A percentile compares a stretch with the other conserved stretches of the same genome.
Conservation (phyloP, 2,113 vertebrate genomes). For the Excalfactoria chinensis region DNA sequence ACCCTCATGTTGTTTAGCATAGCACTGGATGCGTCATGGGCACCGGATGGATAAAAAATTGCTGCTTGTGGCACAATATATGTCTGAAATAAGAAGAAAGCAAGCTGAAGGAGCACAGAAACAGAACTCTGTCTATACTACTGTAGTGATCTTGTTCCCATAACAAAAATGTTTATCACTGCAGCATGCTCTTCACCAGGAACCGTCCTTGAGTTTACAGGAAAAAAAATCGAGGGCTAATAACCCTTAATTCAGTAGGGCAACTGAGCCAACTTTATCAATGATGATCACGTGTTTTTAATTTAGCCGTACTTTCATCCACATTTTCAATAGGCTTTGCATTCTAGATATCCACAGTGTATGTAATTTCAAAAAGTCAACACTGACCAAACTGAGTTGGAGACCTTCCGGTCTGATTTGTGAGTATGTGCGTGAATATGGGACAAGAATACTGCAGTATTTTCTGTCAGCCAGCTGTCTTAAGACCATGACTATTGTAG, state of each 20-base stretch:
- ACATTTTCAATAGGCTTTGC: not conserved
- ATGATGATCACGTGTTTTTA: not conserved
- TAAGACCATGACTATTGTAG: slow-evolving; percentile 26
- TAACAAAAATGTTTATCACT: not conserved
- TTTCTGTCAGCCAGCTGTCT: not conserved
- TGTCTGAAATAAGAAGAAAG: slow-evolving; percentile 83
- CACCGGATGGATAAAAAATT: slow-evolving; percentile 87
- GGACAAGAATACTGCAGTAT: not conserved
- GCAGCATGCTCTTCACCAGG: not conserved
- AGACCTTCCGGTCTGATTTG: not conserved
- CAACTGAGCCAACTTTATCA: not conserved
- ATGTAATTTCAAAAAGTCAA: not conserved
- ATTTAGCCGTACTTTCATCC: not conserved
- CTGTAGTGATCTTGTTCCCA: not conserved
- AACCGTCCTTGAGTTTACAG: not conserved
- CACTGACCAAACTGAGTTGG: rapidly evolving
- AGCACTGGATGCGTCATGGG: slow-evolving; percentile 83
- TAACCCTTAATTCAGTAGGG: not conserved
- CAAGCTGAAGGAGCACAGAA: not conserved
- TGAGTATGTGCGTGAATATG: rapidly evolving
- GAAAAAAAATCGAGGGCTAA: not conserved
- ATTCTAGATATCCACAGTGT: not conserved
- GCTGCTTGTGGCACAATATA: slow-evolving; percentile 94
- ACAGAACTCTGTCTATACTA: not conserved
- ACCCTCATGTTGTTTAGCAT: slow-evolving; percentile 97